Base-by-base conservation (phyloP, 2,888 invertebrate species). In the Drosophila fulvimacula region DNA sequence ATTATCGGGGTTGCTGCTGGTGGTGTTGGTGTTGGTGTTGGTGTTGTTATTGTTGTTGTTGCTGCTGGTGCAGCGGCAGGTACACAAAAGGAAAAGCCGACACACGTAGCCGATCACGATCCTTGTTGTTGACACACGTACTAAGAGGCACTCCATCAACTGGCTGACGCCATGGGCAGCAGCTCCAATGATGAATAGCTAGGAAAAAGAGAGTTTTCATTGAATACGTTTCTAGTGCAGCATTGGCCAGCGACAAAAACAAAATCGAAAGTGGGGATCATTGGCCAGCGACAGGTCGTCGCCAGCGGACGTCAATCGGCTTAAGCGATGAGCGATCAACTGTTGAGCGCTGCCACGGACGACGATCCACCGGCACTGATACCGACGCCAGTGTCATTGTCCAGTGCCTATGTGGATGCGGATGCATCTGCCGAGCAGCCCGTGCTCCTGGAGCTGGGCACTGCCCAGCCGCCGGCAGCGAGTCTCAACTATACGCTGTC, bases 281-380 rank as follows among this genome's bases (percentile, higher is more conserved):
- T 83, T 83, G 81, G 63, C 48, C 67, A 59, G 44, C 59, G 51
- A 19, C 48, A 44, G 58, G 60, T 66, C 62, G 53, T 60, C 49
- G 63, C 11, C 51, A 52, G 52, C 67, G 48, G 64, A 73, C 82
- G 82, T 76, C 59, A 49, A 77, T 74, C 78, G 80, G 82, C 77
- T 80, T 89, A 80, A 69, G 69, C 70, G 76, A 90, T 90, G 90
- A 88, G 69, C 67, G 90, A 90, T 81, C 86, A 87, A 75, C 69
- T 90, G 64, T 65, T 89, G 68, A 85, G 82, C 55, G 69, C 74
- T 46, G 74, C 69, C 19, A 52, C 70, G 15, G 70, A 73, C 17
- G 70, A 73, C 30, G 81, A 77, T 67, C 90, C 87, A 62, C 61
- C 81, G 55, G 81, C 79, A 17, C 57, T 89, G 51, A 44, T 82